Evolutionary conservation across 1,140 invertebrate species (phyloP), one percentile per base, ranked within the genome.

Genomic region (Hylaeus volcanicus): DNA sequence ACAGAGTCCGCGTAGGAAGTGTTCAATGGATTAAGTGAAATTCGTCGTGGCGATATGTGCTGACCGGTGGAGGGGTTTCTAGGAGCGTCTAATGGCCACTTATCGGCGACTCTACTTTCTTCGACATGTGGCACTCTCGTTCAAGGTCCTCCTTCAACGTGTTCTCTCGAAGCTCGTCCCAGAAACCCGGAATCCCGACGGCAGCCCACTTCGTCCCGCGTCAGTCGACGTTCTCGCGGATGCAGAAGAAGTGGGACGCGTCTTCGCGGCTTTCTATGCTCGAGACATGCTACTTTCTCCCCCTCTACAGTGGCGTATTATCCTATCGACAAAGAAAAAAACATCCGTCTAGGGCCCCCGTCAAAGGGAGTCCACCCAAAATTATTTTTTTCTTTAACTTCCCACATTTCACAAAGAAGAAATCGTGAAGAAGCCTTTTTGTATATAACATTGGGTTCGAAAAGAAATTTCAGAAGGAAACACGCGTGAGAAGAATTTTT

Each of bases 51-150:
- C 5, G 41, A 65, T 56, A 14, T 14, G 39, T 41, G 9, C 5
- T 11, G 15, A 51, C 37, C n/a, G 70, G 48, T 14, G 45, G n/a
- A 37, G 39, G 79, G 51, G 66, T 80, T 83, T 72, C 76, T 86
- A 86, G 76, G 58, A 82, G 45, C 4, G 45, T 73, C 43, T 85
- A 85, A 87, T 71, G 72, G 77, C 64, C 85, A 68, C 58, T 73
- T 69, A 83, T 81, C 86, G 69, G 15, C 41, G 73, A 85, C 81
- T 90, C 90, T 89, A 92, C 91, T 91, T 92, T 92, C 90, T 88
- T 91, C 83, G 68, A 86, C 78, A 63, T 63, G 76, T 81, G 83
- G 83, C 89, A 89, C 86, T 91, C 89, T 90, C 89, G 86, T 89
- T 89, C 90, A 90, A 91, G 86, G 87, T 90, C 87, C 86, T 77